Evolutionary conservation across 2,888 invertebrate genomes (phyloP).

Genomic region (Sympetrum striolatum): DNA sequence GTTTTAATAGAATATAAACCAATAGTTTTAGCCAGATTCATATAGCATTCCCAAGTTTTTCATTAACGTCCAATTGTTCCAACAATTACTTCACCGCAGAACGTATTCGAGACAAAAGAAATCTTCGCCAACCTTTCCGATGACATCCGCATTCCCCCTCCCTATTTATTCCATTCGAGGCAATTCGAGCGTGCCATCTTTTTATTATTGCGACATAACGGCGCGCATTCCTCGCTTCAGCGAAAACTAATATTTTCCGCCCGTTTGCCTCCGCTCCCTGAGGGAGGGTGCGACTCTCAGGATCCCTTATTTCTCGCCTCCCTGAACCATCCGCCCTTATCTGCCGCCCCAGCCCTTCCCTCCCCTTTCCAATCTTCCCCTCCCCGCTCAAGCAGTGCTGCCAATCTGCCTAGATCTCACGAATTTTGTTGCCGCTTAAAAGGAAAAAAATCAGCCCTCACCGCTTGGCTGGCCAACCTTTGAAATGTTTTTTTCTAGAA

Average conservation of each 20-base stretch:
- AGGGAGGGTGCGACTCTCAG: background rate
- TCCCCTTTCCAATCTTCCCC: background rate
- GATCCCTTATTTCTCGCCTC: slow-evolving; percentile 39
- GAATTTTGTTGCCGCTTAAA: background rate
- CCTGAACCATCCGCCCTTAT: slow-evolving; percentile 11
- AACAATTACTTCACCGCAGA: too few relatives aligned
- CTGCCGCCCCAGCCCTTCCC: background rate
- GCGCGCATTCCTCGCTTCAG: background rate
- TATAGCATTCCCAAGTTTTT: too few relatives aligned
- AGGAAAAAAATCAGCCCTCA: too few relatives aligned
- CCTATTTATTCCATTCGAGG: background rate
- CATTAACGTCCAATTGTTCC: too few relatives aligned
- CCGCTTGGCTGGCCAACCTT: too few relatives aligned
- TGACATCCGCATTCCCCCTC: background rate
- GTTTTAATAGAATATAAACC: too few relatives aligned
- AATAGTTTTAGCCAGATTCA: too few relatives aligned
- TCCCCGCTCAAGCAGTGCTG: background rate
- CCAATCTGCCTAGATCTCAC: background rate
- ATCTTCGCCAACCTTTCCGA: too few relatives aligned
- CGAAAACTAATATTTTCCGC: background rate
- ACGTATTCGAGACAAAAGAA: too few relatives aligned
- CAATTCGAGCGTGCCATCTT: background rate
- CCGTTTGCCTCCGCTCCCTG: background rate
- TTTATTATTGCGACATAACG: slow-evolving; percentile 34
- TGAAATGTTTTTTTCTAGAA: too few relatives aligned